Conservation (phyloP, 2,797 vertebrate genomes). For the Brotula barbata region DNA sequence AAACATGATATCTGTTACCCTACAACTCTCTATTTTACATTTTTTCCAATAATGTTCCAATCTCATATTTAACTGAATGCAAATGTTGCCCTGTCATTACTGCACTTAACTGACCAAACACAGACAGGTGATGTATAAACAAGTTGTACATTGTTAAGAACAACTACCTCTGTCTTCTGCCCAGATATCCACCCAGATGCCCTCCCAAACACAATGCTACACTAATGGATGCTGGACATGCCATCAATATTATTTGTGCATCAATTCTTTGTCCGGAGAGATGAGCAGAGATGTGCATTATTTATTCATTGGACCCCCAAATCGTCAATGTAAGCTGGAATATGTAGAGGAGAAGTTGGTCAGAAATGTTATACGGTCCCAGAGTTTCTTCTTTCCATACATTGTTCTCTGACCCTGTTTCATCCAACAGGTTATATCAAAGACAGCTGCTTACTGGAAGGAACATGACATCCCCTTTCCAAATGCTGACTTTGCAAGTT, state of each 20-base stretch:
- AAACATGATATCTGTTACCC: no score
- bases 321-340: constrained; percentile 43
- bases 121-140: no score
- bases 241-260: constrained; percentile 82
- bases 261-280: constrained; percentile 80
- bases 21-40: no score
- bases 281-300: constrained; percentile 81
- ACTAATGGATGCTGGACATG: constrained; percentile 84
- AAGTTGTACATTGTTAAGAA: no score
- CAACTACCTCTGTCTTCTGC: not conserved
- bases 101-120: no score
- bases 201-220: constrained; percentile 83
- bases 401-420: not conserved
- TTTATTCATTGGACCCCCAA: constrained; percentile 78
- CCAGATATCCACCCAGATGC: constrained; percentile 80
- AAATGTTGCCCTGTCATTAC: no score
- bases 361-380: not conserved
- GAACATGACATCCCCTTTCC: constrained; percentile 84
- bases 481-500: constrained; percentile 65
- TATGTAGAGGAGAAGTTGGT: not conserved
- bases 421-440: constrained; percentile 74
- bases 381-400: no score
- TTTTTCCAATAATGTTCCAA: no score
- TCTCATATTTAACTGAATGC: no score
- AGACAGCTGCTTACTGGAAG: constrained; percentile 76